phyloP scores from a whole-genome alignment of 2,888 invertebrate genomes.

The Bruchidius siliquastri region DNA sequence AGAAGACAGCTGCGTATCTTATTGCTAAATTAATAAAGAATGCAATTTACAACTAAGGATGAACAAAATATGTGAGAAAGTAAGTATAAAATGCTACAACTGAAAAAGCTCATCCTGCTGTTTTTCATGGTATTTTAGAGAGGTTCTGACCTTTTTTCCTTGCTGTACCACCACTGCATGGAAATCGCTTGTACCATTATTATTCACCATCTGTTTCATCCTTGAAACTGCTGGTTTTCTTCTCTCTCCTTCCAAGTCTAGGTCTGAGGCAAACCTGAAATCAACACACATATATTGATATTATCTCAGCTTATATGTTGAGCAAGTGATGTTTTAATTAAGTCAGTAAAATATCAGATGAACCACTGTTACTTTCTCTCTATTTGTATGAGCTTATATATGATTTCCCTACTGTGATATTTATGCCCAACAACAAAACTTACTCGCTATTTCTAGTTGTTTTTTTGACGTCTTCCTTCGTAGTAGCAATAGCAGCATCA shows the following conservation, averaged over 20 bases:
- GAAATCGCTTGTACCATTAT: slow-evolving; percentile 36
- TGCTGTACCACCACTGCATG: slow-evolving; percentile 67
- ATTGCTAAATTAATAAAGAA: background rate
- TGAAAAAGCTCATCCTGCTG: slow-evolving; percentile 88
- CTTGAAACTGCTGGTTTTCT: slow-evolving; percentile 42
- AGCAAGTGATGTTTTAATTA: too few relatives aligned
- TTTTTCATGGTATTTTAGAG: slow-evolving; percentile 74
- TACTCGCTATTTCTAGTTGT: slow-evolving; percentile 78
- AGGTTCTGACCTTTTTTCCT: slow-evolving; percentile 73
- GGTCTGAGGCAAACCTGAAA: slow-evolving; percentile 32
- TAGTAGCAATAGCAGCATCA: slow-evolving; percentile 78
- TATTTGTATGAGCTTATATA: too few relatives aligned
- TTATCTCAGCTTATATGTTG: background rate
- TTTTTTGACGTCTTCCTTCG: slow-evolving; percentile 77
- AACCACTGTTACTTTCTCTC: too few relatives aligned
- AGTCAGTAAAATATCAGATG: too few relatives aligned
- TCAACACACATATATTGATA: slow-evolving; percentile 2
- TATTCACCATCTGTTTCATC: slow-evolving; percentile 43
- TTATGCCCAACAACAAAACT: slow-evolving; percentile 51
- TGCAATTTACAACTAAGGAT: background rate
- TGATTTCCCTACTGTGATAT: too few relatives aligned
- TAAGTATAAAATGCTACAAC: slow-evolving; percentile 61
- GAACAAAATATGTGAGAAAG: background rate
- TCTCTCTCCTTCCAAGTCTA: slow-evolving; percentile 29
- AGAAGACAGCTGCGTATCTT: background rate